Conservation (phyloP, 1,140 invertebrate species). For the Melanaphis sacchari region DNA sequence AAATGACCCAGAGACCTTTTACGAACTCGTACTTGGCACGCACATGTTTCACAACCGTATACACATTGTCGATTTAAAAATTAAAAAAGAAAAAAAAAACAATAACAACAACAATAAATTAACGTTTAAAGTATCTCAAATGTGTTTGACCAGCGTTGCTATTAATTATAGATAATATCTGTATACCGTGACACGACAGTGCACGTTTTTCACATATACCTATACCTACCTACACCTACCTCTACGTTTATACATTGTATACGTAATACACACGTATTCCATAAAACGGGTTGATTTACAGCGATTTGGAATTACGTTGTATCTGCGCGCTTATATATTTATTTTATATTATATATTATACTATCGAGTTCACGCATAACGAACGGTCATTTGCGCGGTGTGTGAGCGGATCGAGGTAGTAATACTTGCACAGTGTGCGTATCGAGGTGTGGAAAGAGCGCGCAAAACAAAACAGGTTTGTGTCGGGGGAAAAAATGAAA, state of each 20-base stretch:
- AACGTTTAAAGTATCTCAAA: background rate
- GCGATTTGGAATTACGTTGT: background rate
- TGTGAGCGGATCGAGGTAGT: background rate
- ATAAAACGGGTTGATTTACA: slow-evolving; percentile 28
- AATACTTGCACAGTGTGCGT: background rate
- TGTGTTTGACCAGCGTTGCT: slow-evolving; percentile 18
- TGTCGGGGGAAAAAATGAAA: background rate
- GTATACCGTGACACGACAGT: background rate
- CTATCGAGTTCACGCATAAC: slow-evolving; percentile 7
- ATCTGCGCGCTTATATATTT: background rate
- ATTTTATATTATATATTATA: background rate
- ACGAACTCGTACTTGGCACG: slow-evolving; percentile 28
- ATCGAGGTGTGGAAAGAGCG: background rate
- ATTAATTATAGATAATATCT: slow-evolving; percentile 36
- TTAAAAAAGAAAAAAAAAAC: background rate
- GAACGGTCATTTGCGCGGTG: background rate
- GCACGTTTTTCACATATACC: background rate
- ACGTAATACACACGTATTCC: background rate
- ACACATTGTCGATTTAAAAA: background rate
- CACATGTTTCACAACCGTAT: background rate
- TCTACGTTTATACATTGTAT: background rate
- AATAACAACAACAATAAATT: background rate
- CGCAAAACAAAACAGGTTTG: slow-evolving; percentile 19
- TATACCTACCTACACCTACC: no score
- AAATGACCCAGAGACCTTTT: slow-evolving; percentile 25